Evolutionary conservation across 2,113 vertebrate species (phyloP).

Genomic region (Chloropsis cyanopogon): DNA sequence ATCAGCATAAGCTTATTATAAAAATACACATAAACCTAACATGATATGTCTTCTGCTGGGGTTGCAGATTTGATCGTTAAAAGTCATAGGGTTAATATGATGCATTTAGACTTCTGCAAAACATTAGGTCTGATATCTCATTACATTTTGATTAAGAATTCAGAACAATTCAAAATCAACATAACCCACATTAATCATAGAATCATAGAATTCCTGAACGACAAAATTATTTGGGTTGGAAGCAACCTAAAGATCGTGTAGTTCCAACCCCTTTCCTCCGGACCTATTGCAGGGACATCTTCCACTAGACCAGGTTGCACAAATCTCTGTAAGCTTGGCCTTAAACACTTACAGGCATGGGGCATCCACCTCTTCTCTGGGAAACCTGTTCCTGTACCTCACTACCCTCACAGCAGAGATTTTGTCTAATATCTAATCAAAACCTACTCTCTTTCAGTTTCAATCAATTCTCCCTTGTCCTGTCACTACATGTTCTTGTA

Average conservation of each 20-base stretch:
- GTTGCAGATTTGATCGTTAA: background rate
- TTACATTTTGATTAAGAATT: background rate
- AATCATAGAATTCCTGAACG: background rate
- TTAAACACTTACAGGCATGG: background rate
- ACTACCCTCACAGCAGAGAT: background rate
- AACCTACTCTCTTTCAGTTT: background rate
- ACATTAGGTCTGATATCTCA: background rate
- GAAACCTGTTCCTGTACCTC: background rate
- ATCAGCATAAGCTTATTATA: background rate
- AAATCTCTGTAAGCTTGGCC: background rate
- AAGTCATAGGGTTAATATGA: background rate
- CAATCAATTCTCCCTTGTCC: background rate
- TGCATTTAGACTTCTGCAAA: background rate
- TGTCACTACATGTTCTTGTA: background rate
- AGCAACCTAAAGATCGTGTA: background rate
- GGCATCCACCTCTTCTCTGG: background rate
- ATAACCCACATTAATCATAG: background rate
- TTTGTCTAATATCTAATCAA: background rate
- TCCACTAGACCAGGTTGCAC: background rate
- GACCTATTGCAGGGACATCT: background rate
- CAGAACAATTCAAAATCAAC: background rate
- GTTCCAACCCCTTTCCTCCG: fast-evolving
- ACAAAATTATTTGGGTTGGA: background rate
- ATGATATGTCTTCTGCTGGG: background rate
- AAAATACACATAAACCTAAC: background rate